Evolutionary conservation across 1,140 invertebrate genomes (phyloP).

Genomic region (Apolygus lucorum): DNA sequence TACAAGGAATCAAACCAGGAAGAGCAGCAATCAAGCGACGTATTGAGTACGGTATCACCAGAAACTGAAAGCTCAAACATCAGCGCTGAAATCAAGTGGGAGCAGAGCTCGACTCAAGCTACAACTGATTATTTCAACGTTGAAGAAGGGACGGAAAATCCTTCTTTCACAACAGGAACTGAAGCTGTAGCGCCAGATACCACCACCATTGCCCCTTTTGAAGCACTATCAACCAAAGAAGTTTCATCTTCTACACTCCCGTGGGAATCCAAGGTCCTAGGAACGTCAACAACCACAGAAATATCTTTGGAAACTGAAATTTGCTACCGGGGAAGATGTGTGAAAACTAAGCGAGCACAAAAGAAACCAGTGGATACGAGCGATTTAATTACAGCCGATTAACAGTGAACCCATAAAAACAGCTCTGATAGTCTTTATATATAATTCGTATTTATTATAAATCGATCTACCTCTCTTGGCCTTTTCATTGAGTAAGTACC

Average conservation of each 20-base stretch:
- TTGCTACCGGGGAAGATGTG: slow-evolving; percentile 70
- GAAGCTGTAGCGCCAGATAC: slow-evolving; percentile 24
- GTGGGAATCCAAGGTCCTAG: slow-evolving; percentile 45
- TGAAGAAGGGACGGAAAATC: slow-evolving; percentile 29
- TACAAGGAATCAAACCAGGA: slow-evolving; percentile 31
- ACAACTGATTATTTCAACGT: slow-evolving; percentile 24
- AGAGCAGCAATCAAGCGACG: slow-evolving; percentile 20
- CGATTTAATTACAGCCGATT: slow-evolving; percentile 24
- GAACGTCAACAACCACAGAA: slow-evolving; percentile 67
- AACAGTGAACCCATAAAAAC: too few relatives aligned
- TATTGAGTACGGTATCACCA: not conserved
- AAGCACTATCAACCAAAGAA: not conserved
- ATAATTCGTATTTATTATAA: too few relatives aligned
- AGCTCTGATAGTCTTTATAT: too few relatives aligned
- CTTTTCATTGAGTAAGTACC: too few relatives aligned
- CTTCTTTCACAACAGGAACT: slow-evolving; percentile 34
- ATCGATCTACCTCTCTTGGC: too few relatives aligned
- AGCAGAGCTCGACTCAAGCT: slow-evolving; percentile 8
- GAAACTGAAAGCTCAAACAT: too few relatives aligned
- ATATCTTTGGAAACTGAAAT: slow-evolving; percentile 78
- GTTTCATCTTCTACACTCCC: slow-evolving; percentile 33
- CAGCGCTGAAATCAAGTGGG: too few relatives aligned
- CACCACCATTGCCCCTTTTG: not conserved
- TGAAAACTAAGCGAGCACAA: slow-evolving; percentile 54
- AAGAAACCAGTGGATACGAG: slow-evolving; percentile 29